Conservation (phyloP, 2,797 vertebrate species). For the Silurus lanzhouensis region DNA sequence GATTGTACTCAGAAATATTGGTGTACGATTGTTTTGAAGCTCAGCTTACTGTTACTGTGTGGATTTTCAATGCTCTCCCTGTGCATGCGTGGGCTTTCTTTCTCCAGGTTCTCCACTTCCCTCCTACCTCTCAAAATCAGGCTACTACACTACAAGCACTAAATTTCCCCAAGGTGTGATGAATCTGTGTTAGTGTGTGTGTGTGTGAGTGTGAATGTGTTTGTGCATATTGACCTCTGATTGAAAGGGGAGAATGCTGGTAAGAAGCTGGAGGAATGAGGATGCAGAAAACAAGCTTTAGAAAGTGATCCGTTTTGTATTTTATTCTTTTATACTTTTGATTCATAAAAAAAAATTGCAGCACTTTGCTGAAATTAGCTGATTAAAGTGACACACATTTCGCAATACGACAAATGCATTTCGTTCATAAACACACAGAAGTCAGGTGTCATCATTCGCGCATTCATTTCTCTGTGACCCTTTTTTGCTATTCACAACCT, state of each 20-base stretch:
- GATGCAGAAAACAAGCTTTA: neutral
- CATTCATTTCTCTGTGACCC: neutral
- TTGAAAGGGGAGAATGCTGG: neutral
- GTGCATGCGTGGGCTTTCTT: neutral
- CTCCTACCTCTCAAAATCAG: neutral
- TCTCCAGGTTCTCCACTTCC: neutral
- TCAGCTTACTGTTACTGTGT: neutral
- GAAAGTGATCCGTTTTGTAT: neutral
- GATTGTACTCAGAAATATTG: neutral
- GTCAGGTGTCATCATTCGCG: neutral
- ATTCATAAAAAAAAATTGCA: neutral
- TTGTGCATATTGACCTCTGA: neutral
- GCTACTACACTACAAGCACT: neutral
- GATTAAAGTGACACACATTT: neutral
- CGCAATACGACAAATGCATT: neutral
- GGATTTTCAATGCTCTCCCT: neutral
- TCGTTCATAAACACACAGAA: neutral
- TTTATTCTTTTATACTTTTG: neutral
- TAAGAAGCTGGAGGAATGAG: neutral
- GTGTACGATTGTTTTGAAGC: neutral
- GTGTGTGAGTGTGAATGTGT: neutral
- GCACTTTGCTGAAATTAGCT: neutral
- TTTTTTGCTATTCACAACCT: neutral
- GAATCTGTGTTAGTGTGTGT: neutral
- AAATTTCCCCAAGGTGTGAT: neutral